Conservation (phyloP, 2,888 invertebrate species). For the Euzophera pinguis region DNA sequence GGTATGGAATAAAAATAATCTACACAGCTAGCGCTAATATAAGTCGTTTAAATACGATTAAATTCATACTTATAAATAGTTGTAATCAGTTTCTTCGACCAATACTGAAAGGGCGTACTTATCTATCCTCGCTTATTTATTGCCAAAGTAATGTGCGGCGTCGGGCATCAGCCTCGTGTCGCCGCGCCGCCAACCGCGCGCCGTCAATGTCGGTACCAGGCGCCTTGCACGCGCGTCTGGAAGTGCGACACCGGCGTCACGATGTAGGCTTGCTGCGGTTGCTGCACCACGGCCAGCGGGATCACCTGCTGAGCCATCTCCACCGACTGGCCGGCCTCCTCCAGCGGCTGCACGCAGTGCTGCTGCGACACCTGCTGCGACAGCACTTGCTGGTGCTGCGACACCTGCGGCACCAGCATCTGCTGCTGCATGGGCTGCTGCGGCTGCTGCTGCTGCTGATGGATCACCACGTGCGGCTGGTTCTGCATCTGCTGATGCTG, state of each 20-base stretch:
- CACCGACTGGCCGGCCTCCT: conserved; percentile 74
- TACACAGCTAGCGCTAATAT: conserved; percentile 67
- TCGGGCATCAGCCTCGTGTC: conserved; percentile 26
- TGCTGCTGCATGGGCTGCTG: conserved; percentile 67
- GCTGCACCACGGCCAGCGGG: conserved; percentile 81
- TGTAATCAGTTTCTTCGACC: conserved; percentile 62
- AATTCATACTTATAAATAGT: conserved; percentile 60
- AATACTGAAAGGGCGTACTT: conserved; percentile 73
- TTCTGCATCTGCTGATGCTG: conserved; percentile 68
- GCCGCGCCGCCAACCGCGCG: conserved; percentile 3
- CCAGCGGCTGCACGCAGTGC: conserved; percentile 72
- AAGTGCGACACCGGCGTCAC: conserved; percentile 84
- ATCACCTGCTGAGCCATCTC: conserved; percentile 83
- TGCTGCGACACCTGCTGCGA: conserved; percentile 68
- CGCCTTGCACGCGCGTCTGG: conserved; percentile 81
- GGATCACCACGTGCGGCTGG: conserved; percentile 66
- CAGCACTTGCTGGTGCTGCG: conserved; percentile 73
- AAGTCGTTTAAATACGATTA: conserved; percentile 69
- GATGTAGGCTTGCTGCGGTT: conserved; percentile 82
- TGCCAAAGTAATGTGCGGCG: conserved; percentile 64
- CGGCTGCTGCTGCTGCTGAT: conserved; percentile 58
- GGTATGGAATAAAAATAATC: conserved; percentile 54
- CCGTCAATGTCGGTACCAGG: conserved; percentile 77
- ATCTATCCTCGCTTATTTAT: conserved; percentile 65
- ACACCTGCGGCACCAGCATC: conserved; percentile 73